These are phyloP conservation scores for Neoarius graeffei DNA, from an alignment of 2,113 vertebrate genomes.

Conservation along the genomic window DNA sequence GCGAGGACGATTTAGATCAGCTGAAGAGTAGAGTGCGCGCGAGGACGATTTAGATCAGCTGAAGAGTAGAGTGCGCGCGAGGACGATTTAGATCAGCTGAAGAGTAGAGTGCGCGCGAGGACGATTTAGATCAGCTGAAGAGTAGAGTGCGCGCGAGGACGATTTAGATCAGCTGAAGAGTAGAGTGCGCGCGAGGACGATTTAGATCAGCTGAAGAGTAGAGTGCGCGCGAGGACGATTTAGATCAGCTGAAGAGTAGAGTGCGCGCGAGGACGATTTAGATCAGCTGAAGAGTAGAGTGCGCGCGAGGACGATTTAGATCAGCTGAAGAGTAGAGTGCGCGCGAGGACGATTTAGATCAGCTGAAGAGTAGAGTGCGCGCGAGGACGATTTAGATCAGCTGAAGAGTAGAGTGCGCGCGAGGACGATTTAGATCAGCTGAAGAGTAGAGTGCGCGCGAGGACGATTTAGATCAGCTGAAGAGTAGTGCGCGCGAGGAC, in stretches of 20 bases:
- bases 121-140: not conserved
- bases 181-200: not conserved
- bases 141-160: not conserved
- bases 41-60: not conserved
- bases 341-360: not conserved
- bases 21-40: not conserved
- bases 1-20: not conserved
- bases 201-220: not conserved
- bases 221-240: not conserved
- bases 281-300: not conserved
- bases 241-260: not conserved
- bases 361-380: not conserved
- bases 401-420: too few relatives aligned
- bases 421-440: not conserved
- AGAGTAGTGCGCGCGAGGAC: not conserved
- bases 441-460: not conserved
- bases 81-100: not conserved
- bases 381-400: not conserved
- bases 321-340: not conserved
- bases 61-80: not conserved
- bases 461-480: not conserved
- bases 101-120: not conserved
- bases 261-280: not conserved
- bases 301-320: not conserved
- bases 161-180: not conserved